A percentile compares a stretch with the other conserved stretches of the same genome.
phyloP scores from a whole-genome alignment of 2,113 vertebrate species.

The Centropus bengalensis region DNA sequence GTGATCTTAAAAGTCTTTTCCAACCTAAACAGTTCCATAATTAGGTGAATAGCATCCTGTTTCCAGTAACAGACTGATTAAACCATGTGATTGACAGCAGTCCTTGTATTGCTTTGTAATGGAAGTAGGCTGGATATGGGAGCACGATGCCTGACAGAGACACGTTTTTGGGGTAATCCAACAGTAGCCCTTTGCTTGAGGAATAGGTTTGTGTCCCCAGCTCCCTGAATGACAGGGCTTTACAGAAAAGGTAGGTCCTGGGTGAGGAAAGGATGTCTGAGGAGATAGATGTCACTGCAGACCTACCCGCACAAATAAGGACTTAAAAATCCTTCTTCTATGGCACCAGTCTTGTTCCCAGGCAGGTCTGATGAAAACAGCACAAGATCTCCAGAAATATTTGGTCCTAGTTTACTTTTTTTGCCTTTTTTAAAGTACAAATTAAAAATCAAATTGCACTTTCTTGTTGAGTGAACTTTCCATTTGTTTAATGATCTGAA shows the following conservation, averaged over 20 bases:
- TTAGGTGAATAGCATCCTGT: no score
- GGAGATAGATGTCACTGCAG: neutral
- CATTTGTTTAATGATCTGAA: constrained; percentile 10
- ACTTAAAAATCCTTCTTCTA: neutral
- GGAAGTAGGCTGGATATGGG: neutral
- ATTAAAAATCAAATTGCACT: constrained; percentile 4
- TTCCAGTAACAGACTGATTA: neutral
- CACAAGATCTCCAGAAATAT: neutral
- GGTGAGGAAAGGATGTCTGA: neutral
- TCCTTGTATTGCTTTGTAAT: neutral
- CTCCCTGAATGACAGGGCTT: neutral
- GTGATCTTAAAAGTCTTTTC: no score
- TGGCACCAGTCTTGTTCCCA: neutral
- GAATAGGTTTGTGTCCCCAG: accelerated
- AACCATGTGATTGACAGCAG: neutral
- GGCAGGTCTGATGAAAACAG: neutral
- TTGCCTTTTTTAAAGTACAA: neutral
- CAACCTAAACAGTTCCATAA: no score
- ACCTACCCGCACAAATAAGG: neutral
- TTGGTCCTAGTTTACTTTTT: neutral
- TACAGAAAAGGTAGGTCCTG: neutral
- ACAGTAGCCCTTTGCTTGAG: neutral
- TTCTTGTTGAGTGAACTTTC: constrained; percentile 13
- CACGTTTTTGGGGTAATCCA: neutral
- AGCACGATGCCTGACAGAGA: accelerated